These are phyloP conservation scores for Temnothorax rugatulus DNA, from an alignment of 2,888 invertebrate species.

Conservation along the genomic window DNA sequence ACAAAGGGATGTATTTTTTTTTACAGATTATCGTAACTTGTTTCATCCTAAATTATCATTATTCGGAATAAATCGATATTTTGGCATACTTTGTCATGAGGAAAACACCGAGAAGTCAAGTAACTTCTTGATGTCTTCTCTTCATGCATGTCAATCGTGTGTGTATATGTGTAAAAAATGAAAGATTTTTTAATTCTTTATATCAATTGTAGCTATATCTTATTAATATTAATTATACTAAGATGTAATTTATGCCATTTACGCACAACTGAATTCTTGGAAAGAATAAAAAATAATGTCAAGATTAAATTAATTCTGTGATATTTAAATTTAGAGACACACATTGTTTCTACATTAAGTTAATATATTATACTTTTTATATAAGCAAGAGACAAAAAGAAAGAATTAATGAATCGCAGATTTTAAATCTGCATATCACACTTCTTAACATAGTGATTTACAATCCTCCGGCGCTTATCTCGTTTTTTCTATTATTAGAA, in stretches of 20 bases:
- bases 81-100: neutral
- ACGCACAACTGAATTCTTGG: neutral
- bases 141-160: neutral
- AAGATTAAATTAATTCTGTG: neutral
- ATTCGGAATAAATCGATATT: neutral
- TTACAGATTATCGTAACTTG: neutral
- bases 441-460: neutral
- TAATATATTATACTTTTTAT: neutral
- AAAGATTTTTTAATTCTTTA: neutral
- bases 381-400: neutral
- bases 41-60: slow-evolving; percentile 6
- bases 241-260: neutral
- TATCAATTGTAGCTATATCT: neutral
- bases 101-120: neutral
- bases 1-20: neutral
- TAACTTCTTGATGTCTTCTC: neutral
- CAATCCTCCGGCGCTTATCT: neutral
- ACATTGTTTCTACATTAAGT: too few species aligned
- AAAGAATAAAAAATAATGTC: neutral
- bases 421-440: slow-evolving; percentile 10
- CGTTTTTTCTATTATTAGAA: slow-evolving; percentile 18
- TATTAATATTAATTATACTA: neutral
- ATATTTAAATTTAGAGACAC: too few species aligned
- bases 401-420: neutral
- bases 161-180: neutral